Evolutionary conservation across 2,888 invertebrate genomes (phyloP), one percentile per base, ranked within the genome.

Genomic region (Resseliella maxima): DNA sequence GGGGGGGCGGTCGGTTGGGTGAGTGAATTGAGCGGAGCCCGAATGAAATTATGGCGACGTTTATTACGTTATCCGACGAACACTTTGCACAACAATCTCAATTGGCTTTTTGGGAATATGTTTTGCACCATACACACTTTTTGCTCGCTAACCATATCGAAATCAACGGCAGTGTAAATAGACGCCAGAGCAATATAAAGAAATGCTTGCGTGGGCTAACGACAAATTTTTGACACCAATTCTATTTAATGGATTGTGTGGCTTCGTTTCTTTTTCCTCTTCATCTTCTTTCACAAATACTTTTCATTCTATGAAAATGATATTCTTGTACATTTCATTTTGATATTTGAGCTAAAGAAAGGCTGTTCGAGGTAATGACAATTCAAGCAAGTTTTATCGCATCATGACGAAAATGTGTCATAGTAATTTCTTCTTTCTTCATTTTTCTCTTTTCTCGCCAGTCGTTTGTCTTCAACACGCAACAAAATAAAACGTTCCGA

Each of bases 381-480:
- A 21, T 18, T 12, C 59, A 59, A 72, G 31, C 72, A 31, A 59
- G 31, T 31, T 27, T n/a, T 72, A 83, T 83, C 38, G 83, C 38
- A 83, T 72, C 83, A 83, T 83, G 83, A n/a, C 83, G n/a, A 8
- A 83, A 83, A 83, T 83, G 83, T 83, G 36, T 83, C 83, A 83
- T 38, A 83, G 38, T 38, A 31, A n/a, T n/a, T n/a, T n/a, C n/a
- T n/a, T n/a, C n/a, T n/a, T n/a, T n/a, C n/a, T 24, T 38, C 83
- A 83, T 38, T 38, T 21, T 38, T 81, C 35, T 36, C 81, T 31
- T 64, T 64, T n/a, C 18, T 54, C 18, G 18, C 54, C 54, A 18
- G 38, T 38, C 31, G 72, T 72, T 18, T 3, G 21, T 24, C 1
- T 59, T 59, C 24, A 24, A 2, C 24, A 10, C 72, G 15, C 12